Conservation (phyloP, 2,113 vertebrate species). For the Rhipidura dahli region DNA sequence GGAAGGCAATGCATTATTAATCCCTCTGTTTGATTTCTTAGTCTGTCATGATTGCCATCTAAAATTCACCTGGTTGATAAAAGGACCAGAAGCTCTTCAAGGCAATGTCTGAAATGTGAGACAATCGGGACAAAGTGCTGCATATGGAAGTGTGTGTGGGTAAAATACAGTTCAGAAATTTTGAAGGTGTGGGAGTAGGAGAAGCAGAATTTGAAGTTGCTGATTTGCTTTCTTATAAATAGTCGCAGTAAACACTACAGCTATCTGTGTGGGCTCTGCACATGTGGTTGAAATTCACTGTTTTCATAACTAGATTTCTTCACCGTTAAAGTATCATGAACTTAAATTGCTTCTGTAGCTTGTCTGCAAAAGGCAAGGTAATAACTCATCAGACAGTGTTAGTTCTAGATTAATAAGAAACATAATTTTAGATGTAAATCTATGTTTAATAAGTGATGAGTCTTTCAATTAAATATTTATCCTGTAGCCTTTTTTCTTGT, state of each 20-base stretch:
- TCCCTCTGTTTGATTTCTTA: background rate
- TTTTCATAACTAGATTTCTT: background rate
- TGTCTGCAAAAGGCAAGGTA: background rate
- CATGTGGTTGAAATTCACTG: background rate
- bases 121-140: background rate
- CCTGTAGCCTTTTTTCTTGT: background rate
- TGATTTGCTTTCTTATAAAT: background rate
- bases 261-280: background rate
- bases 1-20: slow-evolving; percentile 35
- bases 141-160: background rate
- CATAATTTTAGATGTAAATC: background rate
- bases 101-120: background rate
- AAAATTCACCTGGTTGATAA: background rate
- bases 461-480: background rate
- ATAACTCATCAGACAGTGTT: background rate
- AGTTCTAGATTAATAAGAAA: background rate
- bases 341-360: background rate
- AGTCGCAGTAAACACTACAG: background rate
- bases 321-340: background rate
- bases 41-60: background rate
- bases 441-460: background rate
- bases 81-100: background rate
- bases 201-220: background rate
- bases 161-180: background rate
- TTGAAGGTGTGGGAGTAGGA: background rate